Percentiles rank a stretch among this genome's conserved stretches.
These are phyloP conservation scores for Eurois occulta DNA, from an alignment of 2,888 invertebrate species.

Conservation along the genomic window DNA sequence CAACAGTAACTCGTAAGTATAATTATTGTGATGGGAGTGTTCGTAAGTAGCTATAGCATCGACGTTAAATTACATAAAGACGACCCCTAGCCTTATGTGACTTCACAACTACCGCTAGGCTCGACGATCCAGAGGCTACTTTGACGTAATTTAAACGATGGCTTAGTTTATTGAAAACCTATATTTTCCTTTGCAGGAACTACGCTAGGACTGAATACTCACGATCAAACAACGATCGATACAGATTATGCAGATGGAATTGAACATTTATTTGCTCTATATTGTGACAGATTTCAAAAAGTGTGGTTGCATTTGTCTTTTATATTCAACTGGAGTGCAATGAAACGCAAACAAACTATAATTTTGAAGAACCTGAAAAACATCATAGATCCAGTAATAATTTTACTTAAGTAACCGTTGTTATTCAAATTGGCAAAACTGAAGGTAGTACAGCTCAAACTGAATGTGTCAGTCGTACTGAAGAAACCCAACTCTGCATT, in stretches of 20 bases:
- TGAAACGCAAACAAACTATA: slow-evolving; percentile 28
- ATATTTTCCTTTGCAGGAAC: slow-evolving; percentile 33
- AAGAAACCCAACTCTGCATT: not conserved
- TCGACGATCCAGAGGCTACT: not conserved
- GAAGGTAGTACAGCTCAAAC: not conserved
- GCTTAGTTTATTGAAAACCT: not conserved
- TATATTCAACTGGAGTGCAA: slow-evolving; percentile 27
- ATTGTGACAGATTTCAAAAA: slow-evolving; percentile 34
- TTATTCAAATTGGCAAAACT: not conserved
- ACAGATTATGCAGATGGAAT: slow-evolving; percentile 23
- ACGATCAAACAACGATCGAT: slow-evolving; percentile 23
- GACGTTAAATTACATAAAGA: not conserved
- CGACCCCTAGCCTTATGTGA: too few relatives aligned
- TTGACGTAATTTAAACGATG: too few relatives aligned
- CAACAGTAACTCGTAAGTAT: slow-evolving; percentile 72
- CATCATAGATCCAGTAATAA: slow-evolving; percentile 17
- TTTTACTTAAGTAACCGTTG: not conserved
- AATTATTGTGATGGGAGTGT: not conserved
- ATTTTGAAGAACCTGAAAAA: slow-evolving; percentile 17
- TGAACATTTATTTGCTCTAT: slow-evolving; percentile 14
- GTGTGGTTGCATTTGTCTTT: slow-evolving; percentile 35
- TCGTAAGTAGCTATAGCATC: not conserved
- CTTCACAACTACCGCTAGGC: too few relatives aligned
- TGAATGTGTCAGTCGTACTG: not conserved
- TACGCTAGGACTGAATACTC: slow-evolving; percentile 21